Evolutionary conservation across 2,113 vertebrate genomes (phyloP), one percentile per base, ranked within the genome.

Genomic region (Dasypus novemcinctus): DNA sequence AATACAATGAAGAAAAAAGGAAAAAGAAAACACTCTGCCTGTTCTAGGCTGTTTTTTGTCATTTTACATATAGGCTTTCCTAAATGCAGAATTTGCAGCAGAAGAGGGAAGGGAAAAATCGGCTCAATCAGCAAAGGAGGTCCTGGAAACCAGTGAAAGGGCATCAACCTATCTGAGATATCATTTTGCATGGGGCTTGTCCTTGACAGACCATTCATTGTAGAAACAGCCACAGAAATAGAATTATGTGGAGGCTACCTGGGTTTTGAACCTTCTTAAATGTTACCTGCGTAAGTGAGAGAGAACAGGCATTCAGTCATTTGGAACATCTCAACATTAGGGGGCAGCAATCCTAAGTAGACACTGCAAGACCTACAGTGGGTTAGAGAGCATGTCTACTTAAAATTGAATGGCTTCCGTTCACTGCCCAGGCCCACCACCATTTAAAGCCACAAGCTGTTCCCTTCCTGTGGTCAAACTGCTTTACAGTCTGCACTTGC

Each of bases 391-490:
- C 52, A 31, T 17, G 43, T 0, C 11, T 20, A 13, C 5, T 0
- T 2, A 9, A 27, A 27, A 1, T 0, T 7, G 33, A 68, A 54
- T 18, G 1, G 1, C 5, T 17, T 25, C 25, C 68, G 17, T 23
- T 11, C 10, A 14, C 2, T 11, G 43, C 18, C 11, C 11, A 10
- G 63, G 21, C 41, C 49, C 25, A 3, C 18, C 1, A 2, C 20
- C 18, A 1, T 2, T 20, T 10, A 25, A 10, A 46, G 29, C 31
- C n/a, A 11, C 3, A 17, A 13, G 27, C 20, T 5, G 43, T 5
- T 12, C 18, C 21, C 49, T 49, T 18, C 20, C 0, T 7, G 31
- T n/a, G 6, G 3, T 2, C 31, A 29, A 5, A 13, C n/a, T 0
- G 8, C 41, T 59, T n/a, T 33, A 17, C 20, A 49, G 59, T 87